Evolutionary conservation across 2,888 invertebrate species (phyloP).

Genomic region (Acronicta psi): DNA sequence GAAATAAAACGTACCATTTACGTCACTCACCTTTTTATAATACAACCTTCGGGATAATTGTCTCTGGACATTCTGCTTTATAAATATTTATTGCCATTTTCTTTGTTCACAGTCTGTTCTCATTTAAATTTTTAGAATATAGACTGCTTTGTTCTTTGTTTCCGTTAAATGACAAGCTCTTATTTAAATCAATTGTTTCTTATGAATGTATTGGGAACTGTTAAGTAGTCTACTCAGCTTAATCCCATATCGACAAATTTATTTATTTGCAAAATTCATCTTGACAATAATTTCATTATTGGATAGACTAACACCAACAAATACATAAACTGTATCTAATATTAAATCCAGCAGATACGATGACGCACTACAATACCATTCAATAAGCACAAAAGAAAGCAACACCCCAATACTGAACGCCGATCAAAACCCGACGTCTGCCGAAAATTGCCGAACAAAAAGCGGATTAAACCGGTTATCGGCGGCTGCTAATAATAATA

Average conservation of each 20-base stretch:
- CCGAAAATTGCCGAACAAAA: slow-evolving; percentile 77
- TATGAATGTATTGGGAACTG: slow-evolving; percentile 12
- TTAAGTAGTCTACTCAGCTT: not conserved
- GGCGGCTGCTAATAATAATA: slow-evolving; percentile 83
- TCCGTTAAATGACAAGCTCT: slow-evolving; percentile 16
- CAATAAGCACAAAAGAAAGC: slow-evolving; percentile 36
- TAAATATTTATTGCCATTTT: slow-evolving; percentile 45
- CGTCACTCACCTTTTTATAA: slow-evolving; percentile 40
- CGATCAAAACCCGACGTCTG: slow-evolving; percentile 48
- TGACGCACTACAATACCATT: slow-evolving; percentile 21
- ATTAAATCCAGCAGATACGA: slow-evolving; percentile 15
- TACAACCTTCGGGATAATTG: slow-evolving; percentile 48
- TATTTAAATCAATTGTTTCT: slow-evolving; percentile 27
- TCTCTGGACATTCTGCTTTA: slow-evolving; percentile 37
- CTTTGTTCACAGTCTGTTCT: slow-evolving; percentile 27
- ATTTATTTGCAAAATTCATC: too few species aligned
- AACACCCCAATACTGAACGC: slow-evolving; percentile 29
- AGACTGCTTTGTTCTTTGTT: slow-evolving; percentile 18
- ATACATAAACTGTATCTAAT: slow-evolving; percentile 1
- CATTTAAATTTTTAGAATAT: slow-evolving; percentile 17
- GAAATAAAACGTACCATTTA: slow-evolving; percentile 57
- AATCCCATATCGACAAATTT: too few species aligned
- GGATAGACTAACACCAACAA: too few species aligned
- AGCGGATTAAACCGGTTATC: slow-evolving; percentile 82
- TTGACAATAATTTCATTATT: too few species aligned